These are phyloP conservation scores for Zosterops pallidus DNA, from an alignment of 2,113 vertebrate genomes.

Conservation along the genomic window DNA sequence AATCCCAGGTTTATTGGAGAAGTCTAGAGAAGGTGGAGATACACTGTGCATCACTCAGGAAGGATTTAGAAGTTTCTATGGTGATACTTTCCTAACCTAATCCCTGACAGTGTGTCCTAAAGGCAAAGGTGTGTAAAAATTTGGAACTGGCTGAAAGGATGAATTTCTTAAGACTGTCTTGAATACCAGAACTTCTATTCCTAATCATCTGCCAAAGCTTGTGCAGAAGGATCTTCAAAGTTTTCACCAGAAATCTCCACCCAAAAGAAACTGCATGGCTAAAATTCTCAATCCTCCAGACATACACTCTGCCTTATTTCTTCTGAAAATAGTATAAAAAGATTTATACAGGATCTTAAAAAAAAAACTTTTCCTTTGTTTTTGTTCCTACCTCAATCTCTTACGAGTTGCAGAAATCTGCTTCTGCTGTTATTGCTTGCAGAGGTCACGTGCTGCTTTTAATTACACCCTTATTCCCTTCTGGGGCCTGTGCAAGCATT, in stretches of 20 bases:
- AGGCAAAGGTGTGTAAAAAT: background rate
- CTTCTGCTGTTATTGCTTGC: background rate
- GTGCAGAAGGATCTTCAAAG: background rate
- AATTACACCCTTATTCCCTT: background rate
- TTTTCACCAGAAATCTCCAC: background rate
- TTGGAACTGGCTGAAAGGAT: background rate
- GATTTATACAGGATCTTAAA: background rate
- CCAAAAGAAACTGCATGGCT: background rate
- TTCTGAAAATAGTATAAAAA: background rate
- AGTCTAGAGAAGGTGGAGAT: background rate
- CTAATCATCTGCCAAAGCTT: background rate
- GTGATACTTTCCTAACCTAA: background rate
- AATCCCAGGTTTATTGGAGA: background rate
- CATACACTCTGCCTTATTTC: background rate
- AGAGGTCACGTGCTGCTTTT: background rate
- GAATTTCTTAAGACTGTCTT: background rate
- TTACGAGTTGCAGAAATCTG: background rate
- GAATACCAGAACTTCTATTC: background rate
- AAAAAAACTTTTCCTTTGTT: too few species aligned
- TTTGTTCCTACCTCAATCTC: too few species aligned
- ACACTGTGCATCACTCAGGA: fast-evolving
- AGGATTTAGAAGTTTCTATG: background rate
- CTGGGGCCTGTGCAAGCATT: background rate
- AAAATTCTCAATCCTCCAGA: background rate
- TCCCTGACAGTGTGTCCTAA: background rate